Base-by-base conservation (phyloP, 1,140 invertebrate genomes). In the Heliconius himera region DNA sequence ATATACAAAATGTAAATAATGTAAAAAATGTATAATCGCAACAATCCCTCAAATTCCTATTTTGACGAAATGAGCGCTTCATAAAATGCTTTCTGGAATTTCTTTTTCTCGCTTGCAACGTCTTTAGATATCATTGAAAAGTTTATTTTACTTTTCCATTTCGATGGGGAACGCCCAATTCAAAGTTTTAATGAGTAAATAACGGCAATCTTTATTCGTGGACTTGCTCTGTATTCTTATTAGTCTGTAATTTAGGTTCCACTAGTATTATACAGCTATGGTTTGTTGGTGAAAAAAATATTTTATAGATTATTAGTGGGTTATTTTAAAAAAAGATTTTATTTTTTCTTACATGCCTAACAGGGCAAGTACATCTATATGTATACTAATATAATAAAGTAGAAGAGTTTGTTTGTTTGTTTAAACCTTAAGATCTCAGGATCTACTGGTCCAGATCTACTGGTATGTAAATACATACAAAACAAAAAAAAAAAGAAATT, bases 121-220 rank as follows among this genome's bases (percentile, higher is more conserved):
- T 80, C 70, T 77, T 74, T 66, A 70, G 78, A 85, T 86, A 84
- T 88, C 81, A 87, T 85, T 88, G 85, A 86, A 87, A 90, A 89
- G 83, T 88, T 88, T 86, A 83, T 88, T 87, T 91, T 83, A 84
- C 84, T 85, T 87, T 78, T 80, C 77, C 82, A 71, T 82, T 81
- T 78, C 83, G 74, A 86, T 89, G 79, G 84, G 74, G 82, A 90
- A 87, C 85, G 84, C 82, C 84, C 87, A 89, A 91, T 91, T 85
- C 82, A 77, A 92, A 92, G 87, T 92, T 91, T 91, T 91, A 92
- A 92, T 92, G 91, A 91, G 91, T 90, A 91, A 91, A 92, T 91
- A 91, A 91, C 88, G 83, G 88, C 84, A 84, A 81, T 72, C 82
- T 81, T 83, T 85, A 89, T 89, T 89, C 84, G 75, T 83, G 81